Conservation (phyloP, 92 coral and sea anemone genomes). For the Heliopora coerulea region DNA sequence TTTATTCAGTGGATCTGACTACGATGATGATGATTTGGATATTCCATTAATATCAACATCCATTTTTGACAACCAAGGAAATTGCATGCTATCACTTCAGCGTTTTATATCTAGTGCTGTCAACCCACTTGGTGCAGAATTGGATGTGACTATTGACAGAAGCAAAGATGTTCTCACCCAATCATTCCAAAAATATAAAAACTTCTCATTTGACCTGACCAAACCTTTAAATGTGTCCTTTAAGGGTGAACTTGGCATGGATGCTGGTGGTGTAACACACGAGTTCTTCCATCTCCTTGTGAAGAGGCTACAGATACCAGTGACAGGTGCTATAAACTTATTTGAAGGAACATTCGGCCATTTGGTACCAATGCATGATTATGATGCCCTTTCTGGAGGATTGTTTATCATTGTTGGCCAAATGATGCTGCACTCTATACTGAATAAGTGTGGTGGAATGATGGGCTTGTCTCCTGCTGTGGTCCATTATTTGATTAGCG, state of each 20-base stretch:
- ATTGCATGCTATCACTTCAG: not conserved
- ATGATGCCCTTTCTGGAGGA: slow-evolving; percentile 50
- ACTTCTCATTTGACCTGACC: slow-evolving; percentile 42
- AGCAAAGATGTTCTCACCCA: slow-evolving; percentile 46
- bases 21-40: not conserved
- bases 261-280: slow-evolving; percentile 55
- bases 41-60: not conserved
- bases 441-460: slow-evolving; percentile 48
- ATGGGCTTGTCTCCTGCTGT: slow-evolving; percentile 52
- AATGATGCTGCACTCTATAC: slow-evolving; percentile 49
- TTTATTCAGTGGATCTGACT: not conserved
- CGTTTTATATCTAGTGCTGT: not conserved
- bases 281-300: slow-evolving; percentile 40
- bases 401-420: slow-evolving; percentile 39
- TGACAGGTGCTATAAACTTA: slow-evolving; percentile 40
- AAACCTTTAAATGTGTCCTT: slow-evolving; percentile 44
- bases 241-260: slow-evolving; percentile 40
- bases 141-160: slow-evolving; percentile 33
- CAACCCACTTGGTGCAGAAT: not conserved
- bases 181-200: slow-evolving; percentile 49
- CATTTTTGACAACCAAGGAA: not conserved
- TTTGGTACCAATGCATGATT: slow-evolving; percentile 46
- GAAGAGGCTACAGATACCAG: slow-evolving; percentile 31
- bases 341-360: slow-evolving; percentile 52
- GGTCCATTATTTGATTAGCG: slow-evolving; percentile 36